Evolutionary conservation across 92 coral and sea anemone genomes (phyloP).

Genomic region (Phenganax stokvisi): DNA sequence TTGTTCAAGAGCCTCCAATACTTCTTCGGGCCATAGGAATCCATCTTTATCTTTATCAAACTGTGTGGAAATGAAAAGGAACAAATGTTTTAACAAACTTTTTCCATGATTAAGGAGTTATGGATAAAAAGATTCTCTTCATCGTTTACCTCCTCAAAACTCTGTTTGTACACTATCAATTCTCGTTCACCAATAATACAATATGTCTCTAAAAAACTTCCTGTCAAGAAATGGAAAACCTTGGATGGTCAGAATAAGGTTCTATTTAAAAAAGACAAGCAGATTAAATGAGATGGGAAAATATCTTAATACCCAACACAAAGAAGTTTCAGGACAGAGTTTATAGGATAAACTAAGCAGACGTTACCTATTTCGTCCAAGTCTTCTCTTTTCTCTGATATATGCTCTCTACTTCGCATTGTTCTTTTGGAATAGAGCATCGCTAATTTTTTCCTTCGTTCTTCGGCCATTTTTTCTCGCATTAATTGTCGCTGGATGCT

Average conservation of each 20-base stretch:
- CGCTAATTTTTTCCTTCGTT: constrained; percentile 62
- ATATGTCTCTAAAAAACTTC: constrained; percentile 63
- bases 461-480: constrained; percentile 86
- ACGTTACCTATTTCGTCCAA: constrained; percentile 16
- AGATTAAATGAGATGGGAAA: too few relatives aligned
- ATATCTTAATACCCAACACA: too few relatives aligned
- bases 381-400: neutral
- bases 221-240: constrained; percentile 28
- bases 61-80: constrained; percentile 36
- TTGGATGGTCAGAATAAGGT: too few relatives aligned
- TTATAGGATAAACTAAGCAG: too few relatives aligned
- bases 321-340: too few relatives aligned
- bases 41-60: constrained; percentile 86
- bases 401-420: neutral
- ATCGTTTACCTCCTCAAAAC: constrained; percentile 66
- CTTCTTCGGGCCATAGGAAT: constrained; percentile 76
- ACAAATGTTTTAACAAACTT: neutral
- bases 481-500: constrained; percentile 70
- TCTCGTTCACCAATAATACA: constrained; percentile 77
- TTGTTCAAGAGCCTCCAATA: constrained; percentile 77
- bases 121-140: neutral
- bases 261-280: too few relatives aligned
- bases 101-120: neutral
- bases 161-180: constrained; percentile 54
- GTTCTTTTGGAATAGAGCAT: constrained; percentile 11